Conservation (phyloP, 2,113 vertebrate genomes). For the Notothenia rossii region DNA sequence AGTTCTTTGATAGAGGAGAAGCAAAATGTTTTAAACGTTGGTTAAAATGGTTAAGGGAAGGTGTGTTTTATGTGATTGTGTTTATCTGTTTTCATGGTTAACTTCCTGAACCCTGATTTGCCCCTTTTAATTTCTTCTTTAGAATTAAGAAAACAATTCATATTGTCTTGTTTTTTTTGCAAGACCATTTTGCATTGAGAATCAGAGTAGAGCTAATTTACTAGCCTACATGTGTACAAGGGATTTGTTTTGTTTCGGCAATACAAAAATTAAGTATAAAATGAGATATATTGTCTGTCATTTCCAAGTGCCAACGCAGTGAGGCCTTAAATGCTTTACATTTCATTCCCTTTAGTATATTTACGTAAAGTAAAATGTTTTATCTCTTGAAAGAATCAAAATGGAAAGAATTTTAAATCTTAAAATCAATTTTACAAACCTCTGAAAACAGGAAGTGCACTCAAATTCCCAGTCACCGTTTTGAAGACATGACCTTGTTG, state of each 20-base stretch:
- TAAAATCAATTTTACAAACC: too few relatives aligned
- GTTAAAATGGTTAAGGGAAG: neutral
- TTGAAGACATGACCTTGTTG: neutral
- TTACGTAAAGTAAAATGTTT: too few relatives aligned
- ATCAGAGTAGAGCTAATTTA: neutral
- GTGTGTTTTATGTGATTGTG: neutral
- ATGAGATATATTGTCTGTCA: too few relatives aligned
- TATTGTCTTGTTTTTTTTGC: neutral
- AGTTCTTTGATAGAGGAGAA: conserved; percentile 51
- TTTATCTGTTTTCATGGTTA: neutral
- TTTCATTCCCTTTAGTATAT: too few relatives aligned
- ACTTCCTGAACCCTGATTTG: neutral
- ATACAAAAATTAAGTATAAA: neutral
- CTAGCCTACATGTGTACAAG: neutral
- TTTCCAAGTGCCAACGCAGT: too few relatives aligned
- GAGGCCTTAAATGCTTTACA: too few relatives aligned
- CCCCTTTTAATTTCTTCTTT: neutral
- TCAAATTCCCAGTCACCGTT: too few relatives aligned
- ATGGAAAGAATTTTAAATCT: neutral
- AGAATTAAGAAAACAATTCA: neutral
- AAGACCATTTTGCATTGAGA: neutral
- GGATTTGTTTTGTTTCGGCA: neutral
- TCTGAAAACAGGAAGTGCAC: too few relatives aligned
- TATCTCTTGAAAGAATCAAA: neutral
- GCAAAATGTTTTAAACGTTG: conserved; percentile 30